phyloP scores from a whole-genome alignment of 1,140 invertebrate genomes.

The Bemisia tabaci region DNA sequence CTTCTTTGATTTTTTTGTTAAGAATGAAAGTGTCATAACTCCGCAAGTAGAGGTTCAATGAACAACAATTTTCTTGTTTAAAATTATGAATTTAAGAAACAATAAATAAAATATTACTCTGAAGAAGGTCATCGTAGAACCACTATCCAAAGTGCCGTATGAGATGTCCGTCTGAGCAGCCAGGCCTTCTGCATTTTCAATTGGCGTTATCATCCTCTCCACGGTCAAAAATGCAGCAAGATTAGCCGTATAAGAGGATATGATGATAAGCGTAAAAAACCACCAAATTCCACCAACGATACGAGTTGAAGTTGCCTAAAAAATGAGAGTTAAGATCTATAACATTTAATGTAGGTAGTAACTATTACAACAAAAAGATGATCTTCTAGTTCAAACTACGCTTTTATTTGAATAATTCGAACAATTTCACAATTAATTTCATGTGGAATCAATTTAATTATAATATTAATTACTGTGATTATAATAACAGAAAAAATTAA shows the following conservation, averaged over 20 bases:
- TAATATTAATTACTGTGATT: background rate
- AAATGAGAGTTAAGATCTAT: no score
- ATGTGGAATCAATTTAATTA: background rate
- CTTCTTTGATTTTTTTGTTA: no score
- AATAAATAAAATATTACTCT: no score
- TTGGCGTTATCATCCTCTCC: conserved; percentile 71
- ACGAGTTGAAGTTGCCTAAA: conserved; percentile 50
- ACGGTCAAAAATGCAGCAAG: conserved; percentile 77
- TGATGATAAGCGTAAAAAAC: conserved; percentile 80
- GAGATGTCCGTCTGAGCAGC: conserved; percentile 68
- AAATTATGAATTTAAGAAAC: no score
- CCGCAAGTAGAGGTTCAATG: no score
- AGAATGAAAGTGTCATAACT: no score
- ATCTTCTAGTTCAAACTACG: conserved; percentile 25
- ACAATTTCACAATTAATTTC: background rate
- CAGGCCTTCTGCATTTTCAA: conserved; percentile 70
- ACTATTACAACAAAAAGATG: no score
- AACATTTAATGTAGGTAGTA: background rate
- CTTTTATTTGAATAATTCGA: conserved; percentile 60
- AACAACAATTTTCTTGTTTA: no score
- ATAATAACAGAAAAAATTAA: background rate
- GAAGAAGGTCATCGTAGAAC: conserved; percentile 71
- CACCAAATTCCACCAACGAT: conserved; percentile 72
- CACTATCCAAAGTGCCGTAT: conserved; percentile 64
- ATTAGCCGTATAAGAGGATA: conserved; percentile 81